These are phyloP conservation scores for Cephus cinctus DNA, from an alignment of 1,140 invertebrate species.

Conservation along the genomic window DNA sequence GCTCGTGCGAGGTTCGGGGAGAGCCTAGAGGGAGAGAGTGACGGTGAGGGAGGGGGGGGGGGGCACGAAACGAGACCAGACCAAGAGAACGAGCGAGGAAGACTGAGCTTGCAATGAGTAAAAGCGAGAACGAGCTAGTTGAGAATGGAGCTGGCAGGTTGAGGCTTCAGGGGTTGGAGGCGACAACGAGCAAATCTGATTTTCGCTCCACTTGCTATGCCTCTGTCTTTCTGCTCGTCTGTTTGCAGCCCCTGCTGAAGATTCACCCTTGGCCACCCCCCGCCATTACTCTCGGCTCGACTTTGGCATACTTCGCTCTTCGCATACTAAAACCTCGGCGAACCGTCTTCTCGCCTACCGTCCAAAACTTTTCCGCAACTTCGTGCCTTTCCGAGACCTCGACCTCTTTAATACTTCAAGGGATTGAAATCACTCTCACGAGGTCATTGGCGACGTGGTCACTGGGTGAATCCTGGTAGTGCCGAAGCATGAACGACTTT, in stretches of 20 bases:
- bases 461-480: no score
- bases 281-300: conserved; percentile 28
- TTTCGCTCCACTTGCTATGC: conserved; percentile 44
- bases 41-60: conserved; percentile 5
- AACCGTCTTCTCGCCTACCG: conserved; percentile 11
- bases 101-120: not conserved
- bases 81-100: conserved; percentile 8
- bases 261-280: not conserved
- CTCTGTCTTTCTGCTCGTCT: conserved; percentile 6
- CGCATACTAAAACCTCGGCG: conserved; percentile 27
- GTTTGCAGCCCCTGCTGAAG: no score
- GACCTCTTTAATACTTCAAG: no score
- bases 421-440: no score
- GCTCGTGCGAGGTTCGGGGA: conserved; percentile 41
- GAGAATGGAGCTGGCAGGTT: conserved; percentile 38
- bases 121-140: not conserved
- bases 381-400: no score
- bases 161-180: conserved; percentile 37
- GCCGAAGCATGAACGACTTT: no score
- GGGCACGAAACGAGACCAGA: no score
- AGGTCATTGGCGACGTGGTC: not conserved
- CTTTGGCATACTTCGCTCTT: conserved; percentile 47
- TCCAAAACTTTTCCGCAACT: no score
- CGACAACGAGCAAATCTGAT: conserved; percentile 56
- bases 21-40: conserved; percentile 17